A percentile compares a stretch with the other conserved stretches of the same genome.
Conservation (phyloP, 30 jellyfish, hydroid and myxozoan genomes). For the Mastigias papua region DNA sequence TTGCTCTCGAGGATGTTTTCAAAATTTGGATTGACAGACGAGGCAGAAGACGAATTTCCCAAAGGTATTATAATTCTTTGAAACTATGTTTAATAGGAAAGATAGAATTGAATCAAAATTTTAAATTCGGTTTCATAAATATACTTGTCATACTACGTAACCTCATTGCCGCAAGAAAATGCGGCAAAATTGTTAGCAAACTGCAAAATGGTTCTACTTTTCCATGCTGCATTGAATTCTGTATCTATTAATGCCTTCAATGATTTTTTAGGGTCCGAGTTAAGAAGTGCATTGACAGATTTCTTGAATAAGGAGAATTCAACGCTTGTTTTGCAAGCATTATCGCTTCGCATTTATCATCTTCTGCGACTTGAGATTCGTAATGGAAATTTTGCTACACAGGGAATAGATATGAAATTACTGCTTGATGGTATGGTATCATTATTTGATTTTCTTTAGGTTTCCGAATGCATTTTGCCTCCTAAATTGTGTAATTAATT, state of each 20-base stretch:
- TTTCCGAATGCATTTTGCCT: neutral
- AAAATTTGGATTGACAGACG: slow-evolving; percentile 5
- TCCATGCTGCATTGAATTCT: too few relatives aligned
- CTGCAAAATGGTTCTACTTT: too few relatives aligned
- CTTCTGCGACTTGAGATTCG: slow-evolving; percentile 41
- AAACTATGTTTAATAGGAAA: neutral
- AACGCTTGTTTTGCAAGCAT: slow-evolving; percentile 25
- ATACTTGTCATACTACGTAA: too few relatives aligned
- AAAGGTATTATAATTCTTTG: neutral
- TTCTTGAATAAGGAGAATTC: slow-evolving; percentile 50
- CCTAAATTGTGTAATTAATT: neutral
- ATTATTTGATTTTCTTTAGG: neutral
- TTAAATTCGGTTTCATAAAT: too few relatives aligned
- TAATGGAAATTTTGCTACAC: slow-evolving; percentile 14
- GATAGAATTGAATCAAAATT: neutral
- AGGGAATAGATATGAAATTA: slow-evolving; percentile 26
- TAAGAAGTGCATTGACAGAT: slow-evolving; percentile 18
- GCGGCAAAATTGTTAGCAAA: too few relatives aligned
- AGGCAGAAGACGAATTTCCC: neutral
- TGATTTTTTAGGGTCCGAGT: slow-evolving; percentile 22
- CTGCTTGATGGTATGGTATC: slow-evolving; percentile 34
- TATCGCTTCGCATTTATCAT: slow-evolving; percentile 53
- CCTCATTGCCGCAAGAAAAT: too few relatives aligned
- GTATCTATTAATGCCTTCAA: too few relatives aligned
- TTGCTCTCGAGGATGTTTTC: neutral